phyloP scores from a whole-genome alignment of 2,113 vertebrate species.

The Antechinus flavipes region DNA sequence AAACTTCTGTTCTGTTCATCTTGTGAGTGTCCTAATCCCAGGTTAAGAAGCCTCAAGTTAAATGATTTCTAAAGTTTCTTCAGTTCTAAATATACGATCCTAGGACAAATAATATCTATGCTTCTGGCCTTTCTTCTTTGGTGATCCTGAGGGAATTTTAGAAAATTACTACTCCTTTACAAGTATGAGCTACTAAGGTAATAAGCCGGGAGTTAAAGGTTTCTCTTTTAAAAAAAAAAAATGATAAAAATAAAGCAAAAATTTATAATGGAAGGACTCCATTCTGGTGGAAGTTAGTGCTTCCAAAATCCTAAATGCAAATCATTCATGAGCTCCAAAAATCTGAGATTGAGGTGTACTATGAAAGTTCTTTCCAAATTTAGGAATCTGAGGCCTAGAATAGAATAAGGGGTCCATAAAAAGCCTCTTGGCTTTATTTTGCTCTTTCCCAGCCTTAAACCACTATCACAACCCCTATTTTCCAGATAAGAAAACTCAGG shows the following conservation, averaged over 20 bases:
- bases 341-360: not conserved
- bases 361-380: not conserved
- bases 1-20: not conserved
- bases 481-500: conserved; percentile 38
- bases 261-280: not conserved
- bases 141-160: not conserved
- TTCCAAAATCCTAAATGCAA: not conserved
- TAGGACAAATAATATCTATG: not conserved
- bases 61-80: not conserved
- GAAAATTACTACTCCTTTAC: not conserved
- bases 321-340: not conserved
- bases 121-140: conserved; percentile 31
- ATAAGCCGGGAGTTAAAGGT: not conserved
- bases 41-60: not conserved
- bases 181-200: not conserved
- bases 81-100: not conserved
- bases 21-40: not conserved
- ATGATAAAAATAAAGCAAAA: not conserved
- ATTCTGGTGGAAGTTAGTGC: not conserved
- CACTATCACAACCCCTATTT: conserved; percentile 16
- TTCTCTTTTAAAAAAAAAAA: not conserved
- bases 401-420: conserved; percentile 1
- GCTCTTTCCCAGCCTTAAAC: not conserved
- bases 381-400: not conserved
- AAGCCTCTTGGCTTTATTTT: not conserved